Evolutionary conservation across 2,888 invertebrate species (phyloP).

Genomic region (Parasteatoda lunata): DNA sequence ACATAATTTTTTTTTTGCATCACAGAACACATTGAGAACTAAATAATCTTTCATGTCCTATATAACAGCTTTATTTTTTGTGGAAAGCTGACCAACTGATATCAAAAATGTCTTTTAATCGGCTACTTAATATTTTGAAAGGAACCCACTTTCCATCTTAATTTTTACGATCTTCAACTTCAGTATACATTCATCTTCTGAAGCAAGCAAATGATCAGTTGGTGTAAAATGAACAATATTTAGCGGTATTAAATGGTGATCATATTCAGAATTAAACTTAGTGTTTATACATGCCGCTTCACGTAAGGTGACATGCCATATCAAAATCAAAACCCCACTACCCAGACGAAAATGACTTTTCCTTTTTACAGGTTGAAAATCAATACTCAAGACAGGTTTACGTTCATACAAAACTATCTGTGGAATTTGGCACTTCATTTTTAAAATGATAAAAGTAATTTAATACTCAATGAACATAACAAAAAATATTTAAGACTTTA

Average conservation of each 20-base stretch:
- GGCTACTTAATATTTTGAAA: slow-evolving; percentile 80
- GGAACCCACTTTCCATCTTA: slow-evolving; percentile 86
- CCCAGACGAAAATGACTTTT: slow-evolving; percentile 84
- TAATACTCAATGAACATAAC: too few relatives aligned
- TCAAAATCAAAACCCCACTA: slow-evolving; percentile 91
- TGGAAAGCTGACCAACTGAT: slow-evolving; percentile 93
- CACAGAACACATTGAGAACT: slow-evolving; percentile 80
- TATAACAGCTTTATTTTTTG: slow-evolving; percentile 93
- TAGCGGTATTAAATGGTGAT: slow-evolving; percentile 92
- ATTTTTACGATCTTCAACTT: slow-evolving; percentile 41
- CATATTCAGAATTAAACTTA: slow-evolving; percentile 88
- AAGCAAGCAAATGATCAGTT: slow-evolving; percentile 85
- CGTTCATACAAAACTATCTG: slow-evolving; percentile 99
- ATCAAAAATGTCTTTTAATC: slow-evolving; percentile 95
- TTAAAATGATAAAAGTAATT: neutral
- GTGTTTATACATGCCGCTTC: slow-evolving; percentile 81
- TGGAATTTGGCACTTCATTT: slow-evolving; percentile 95
- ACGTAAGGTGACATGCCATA: slow-evolving; percentile 85
- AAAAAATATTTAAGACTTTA: too few relatives aligned
- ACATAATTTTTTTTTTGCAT: slow-evolving; percentile 93
- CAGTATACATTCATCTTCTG: slow-evolving; percentile 83
- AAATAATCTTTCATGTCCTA: slow-evolving; percentile 90
- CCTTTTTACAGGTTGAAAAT: slow-evolving; percentile 79
- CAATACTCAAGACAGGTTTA: slow-evolving; percentile 92
- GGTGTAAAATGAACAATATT: slow-evolving; percentile 97